These are phyloP conservation scores for Papilio elwesi DNA, from an alignment of 2,888 invertebrate genomes.

Conservation along the genomic window DNA sequence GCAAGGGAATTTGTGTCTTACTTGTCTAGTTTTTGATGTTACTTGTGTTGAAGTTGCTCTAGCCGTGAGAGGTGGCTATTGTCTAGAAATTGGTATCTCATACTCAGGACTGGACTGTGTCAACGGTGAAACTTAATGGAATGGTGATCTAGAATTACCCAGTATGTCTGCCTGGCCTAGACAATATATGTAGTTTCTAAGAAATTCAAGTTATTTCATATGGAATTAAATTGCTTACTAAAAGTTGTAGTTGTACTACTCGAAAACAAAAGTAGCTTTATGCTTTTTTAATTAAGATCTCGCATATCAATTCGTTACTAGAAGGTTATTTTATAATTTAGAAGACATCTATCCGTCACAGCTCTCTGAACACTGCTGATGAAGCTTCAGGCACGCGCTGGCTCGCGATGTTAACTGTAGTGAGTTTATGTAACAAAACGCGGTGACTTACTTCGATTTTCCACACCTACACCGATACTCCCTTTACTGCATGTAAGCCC, in stretches of 20 bases:
- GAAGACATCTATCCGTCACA: too few species aligned
- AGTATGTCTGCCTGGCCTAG: slow-evolving; percentile 23
- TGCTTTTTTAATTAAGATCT: too few species aligned
- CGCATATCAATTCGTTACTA: too few species aligned
- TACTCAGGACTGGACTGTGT: slow-evolving; percentile 52
- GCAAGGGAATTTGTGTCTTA: slow-evolving; percentile 34
- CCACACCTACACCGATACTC: too few species aligned
- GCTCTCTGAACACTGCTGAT: too few species aligned
- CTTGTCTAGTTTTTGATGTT: slow-evolving; percentile 48
- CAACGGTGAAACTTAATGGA: slow-evolving; percentile 68
- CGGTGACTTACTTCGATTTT: too few species aligned
- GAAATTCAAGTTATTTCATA: not conserved
- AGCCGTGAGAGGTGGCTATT: slow-evolving; percentile 52
- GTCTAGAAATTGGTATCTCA: slow-evolving; percentile 69
- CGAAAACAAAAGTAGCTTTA: not conserved
- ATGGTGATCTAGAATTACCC: slow-evolving; percentile 44
- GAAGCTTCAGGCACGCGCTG: too few species aligned
- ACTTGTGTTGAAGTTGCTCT: slow-evolving; percentile 38
- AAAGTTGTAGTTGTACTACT: not conserved
- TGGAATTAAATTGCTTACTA: too few species aligned
- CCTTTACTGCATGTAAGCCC: too few species aligned
- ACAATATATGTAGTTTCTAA: slow-evolving; percentile 36
- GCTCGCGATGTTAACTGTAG: too few species aligned
- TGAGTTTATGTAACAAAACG: too few species aligned
- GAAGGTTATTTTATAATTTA: too few species aligned